Percentiles rank a stretch among this genome's conserved stretches.
Conservation (phyloP, 1,140 invertebrate genomes). For the Drosophila setifemur region DNA sequence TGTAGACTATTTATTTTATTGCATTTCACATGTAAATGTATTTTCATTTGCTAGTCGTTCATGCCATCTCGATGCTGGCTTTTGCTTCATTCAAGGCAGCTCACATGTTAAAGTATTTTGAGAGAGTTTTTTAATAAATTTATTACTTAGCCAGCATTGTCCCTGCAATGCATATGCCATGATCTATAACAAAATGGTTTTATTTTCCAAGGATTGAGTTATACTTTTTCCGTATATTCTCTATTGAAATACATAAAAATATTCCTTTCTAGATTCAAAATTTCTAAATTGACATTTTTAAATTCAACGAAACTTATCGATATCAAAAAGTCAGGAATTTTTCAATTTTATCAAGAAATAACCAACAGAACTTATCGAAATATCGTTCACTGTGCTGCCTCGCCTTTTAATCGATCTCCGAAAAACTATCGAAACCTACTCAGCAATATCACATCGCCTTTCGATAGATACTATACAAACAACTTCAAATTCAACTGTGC, state of each 20-base stretch:
- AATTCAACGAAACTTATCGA: neutral
- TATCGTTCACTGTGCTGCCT: neutral
- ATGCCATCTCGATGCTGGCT: conserved; percentile 65
- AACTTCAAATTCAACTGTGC: conserved; percentile 26
- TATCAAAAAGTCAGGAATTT: too few species aligned
- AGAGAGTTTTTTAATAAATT: conserved; percentile 46
- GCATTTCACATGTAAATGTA: conserved; percentile 60
- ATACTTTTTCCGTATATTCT: too few species aligned
- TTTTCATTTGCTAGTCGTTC: conserved; percentile 65
- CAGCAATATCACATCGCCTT: too few species aligned
- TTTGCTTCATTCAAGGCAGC: conserved; percentile 20
- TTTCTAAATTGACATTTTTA: neutral
- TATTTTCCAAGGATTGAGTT: neutral
- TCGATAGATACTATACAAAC: neutral
- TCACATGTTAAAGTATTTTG: conserved; percentile 53
- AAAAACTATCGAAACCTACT: neutral
- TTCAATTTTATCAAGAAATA: too few species aligned
- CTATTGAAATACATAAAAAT: too few species aligned
- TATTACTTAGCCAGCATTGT: neutral
- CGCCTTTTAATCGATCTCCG: too few species aligned
- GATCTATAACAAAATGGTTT: too few species aligned
- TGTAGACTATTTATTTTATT: conserved; percentile 33
- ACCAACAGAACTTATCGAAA: too few species aligned
- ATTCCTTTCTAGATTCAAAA: too few species aligned
- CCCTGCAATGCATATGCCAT: too few species aligned